Base-by-base conservation (phyloP, 2,888 invertebrate genomes). In the Megaustenia siamemsis region DNA sequence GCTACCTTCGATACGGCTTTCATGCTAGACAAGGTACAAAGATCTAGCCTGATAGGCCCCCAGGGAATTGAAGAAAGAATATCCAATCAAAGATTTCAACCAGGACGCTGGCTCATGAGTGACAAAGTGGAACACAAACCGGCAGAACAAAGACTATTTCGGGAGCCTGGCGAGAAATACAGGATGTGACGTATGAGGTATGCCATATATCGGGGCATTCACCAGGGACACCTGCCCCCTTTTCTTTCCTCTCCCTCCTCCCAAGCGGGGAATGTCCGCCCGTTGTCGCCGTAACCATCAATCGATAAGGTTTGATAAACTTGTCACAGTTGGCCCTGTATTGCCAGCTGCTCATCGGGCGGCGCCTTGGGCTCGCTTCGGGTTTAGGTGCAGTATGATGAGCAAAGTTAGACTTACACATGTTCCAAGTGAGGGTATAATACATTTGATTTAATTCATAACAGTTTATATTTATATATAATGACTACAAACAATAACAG, bases 231-330 rank as follows among this genome's bases (percentile, higher is more conserved):
- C 6, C 76, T 76, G 32, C 76, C 6, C 12, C 24, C 49, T n/a
- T n/a, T n/a, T n/a, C n/a, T n/a, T n/a, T n/a, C 75, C 49, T 38
- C 76, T 32, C 28, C 21, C 18, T 12, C n/a, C 24, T 35, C 40
- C 21, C 24, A 10, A 1, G n/a, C 60, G 28, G 66, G 43, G 43
- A 63, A 38, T 43, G 1, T 35, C 35, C 60, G 63, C 6, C 28
- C 28, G 45, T 63, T 43, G 66, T 40, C 15, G 66, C 32, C 63
- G 43, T 78, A 66, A 78, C 63, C 66, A 66, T 66, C 78, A 78
- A 78, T 78, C 78, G 78, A 78, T 78, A 78, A 1, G n/a, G n/a
- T 78, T 78, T 78, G 63, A 63, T 78, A 63, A 78, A 32, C 35
- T 66, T 43, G 78, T 78, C 78, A 66, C 21, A 78, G 66, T 28